Percentiles rank a stretch among this genome's conserved stretches.
phyloP scores from a whole-genome alignment of 1,140 invertebrate species.

The Penaeus chinensis region DNA sequence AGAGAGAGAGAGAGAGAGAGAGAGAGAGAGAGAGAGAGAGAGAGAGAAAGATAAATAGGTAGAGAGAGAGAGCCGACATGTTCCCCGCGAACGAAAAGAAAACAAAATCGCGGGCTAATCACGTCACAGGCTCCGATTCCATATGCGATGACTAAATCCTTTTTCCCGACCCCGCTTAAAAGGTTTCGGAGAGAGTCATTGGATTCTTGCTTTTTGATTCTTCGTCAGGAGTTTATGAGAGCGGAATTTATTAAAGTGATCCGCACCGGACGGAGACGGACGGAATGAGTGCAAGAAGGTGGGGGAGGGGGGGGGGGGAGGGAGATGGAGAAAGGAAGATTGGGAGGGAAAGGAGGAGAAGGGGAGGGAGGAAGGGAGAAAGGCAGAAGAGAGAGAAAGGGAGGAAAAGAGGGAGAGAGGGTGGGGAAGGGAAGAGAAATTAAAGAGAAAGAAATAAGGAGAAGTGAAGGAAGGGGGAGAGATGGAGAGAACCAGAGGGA shows the following conservation, averaged over 20 bases:
- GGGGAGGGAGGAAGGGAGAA: background rate
- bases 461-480: background rate
- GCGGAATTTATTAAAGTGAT: background rate
- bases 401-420: background rate
- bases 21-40: background rate
- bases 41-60: background rate
- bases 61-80: too few relatives aligned
- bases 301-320: background rate
- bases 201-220: too few relatives aligned
- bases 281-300: background rate
- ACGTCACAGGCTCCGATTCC: too few relatives aligned
- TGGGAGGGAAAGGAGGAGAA: background rate
- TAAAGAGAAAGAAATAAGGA: background rate
- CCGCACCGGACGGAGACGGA: background rate
- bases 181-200: too few relatives aligned
- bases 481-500: background rate
- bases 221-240: background rate
- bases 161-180: too few relatives aligned
- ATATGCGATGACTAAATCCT: too few relatives aligned
- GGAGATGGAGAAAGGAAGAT: background rate
- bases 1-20: background rate
- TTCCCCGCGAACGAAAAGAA: too few relatives aligned
- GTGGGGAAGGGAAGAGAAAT: background rate
- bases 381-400: background rate
- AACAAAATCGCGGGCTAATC: too few relatives aligned